phyloP scores from a whole-genome alignment of 2,797 vertebrate genomes.

The Urophycis tenuis region DNA sequence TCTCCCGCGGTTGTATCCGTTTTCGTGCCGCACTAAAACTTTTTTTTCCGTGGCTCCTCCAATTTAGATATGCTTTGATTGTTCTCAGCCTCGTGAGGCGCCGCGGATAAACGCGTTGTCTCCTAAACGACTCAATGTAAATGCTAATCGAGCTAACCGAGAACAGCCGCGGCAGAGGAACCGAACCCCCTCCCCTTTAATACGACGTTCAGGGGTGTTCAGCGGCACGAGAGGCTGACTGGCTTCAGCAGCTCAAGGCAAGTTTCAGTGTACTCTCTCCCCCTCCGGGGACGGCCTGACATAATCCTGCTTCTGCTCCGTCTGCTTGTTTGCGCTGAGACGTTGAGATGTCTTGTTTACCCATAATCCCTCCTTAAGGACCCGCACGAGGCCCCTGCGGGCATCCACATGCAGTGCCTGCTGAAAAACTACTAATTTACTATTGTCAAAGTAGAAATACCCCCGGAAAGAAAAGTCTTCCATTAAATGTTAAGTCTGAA shows the following conservation, averaged over 20 bases:
- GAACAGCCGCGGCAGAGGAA: too few species aligned
- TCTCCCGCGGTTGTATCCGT: not conserved
- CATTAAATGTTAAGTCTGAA: too few species aligned
- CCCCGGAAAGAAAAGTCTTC: too few species aligned
- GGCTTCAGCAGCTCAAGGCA: not conserved
- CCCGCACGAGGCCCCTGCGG: too few species aligned
- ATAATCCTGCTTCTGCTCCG: not conserved
- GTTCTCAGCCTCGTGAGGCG: not conserved
- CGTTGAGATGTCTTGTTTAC: not conserved
- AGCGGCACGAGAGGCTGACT: too few species aligned
- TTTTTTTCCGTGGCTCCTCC: not conserved
- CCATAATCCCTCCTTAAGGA: conserved; percentile 2
- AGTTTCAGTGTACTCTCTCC: not conserved
- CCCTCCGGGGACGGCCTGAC: not conserved
- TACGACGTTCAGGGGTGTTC: too few species aligned
- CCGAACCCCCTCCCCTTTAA: too few species aligned
- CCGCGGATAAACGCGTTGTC: too few species aligned
- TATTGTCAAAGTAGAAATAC: not conserved
- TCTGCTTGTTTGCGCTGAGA: not conserved
- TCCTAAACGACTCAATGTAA: too few species aligned
- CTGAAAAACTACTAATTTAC: not conserved
- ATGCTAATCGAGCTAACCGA: too few species aligned
- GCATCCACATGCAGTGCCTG: not conserved
- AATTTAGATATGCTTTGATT: not conserved
- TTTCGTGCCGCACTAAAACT: not conserved